phyloP scores from a whole-genome alignment of 2,113 vertebrate species.

The Glaucomys volans region DNA sequence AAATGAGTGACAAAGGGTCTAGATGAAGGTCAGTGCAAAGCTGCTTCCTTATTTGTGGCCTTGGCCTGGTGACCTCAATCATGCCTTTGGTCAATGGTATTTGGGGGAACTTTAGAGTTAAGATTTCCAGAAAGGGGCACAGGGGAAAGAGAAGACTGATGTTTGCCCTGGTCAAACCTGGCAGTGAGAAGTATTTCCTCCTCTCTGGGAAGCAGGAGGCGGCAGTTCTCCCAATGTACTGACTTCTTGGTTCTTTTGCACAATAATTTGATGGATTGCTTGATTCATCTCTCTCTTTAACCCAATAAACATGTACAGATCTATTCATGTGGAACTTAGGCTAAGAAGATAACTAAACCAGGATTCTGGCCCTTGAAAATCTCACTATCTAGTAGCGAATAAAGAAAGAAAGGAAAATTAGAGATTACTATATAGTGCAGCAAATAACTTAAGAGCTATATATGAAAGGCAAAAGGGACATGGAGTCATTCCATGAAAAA shows the following conservation, averaged over 20 bases:
- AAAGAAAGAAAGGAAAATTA: background rate
- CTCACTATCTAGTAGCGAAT: background rate
- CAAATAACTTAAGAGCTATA: too few relatives aligned
- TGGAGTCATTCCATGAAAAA: background rate
- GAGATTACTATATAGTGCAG: background rate
- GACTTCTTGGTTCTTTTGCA: background rate
- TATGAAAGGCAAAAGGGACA: background rate
- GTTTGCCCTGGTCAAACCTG: background rate
- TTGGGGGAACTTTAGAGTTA: background rate
- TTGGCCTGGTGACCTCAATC: background rate
- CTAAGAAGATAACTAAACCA: background rate
- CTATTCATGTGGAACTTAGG: background rate
- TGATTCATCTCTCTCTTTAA: background rate
- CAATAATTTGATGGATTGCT: background rate
- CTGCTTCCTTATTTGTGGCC: background rate
- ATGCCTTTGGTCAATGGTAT: background rate
- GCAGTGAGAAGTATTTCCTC: background rate
- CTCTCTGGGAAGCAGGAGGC: background rate
- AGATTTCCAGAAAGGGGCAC: background rate
- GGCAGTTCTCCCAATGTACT: background rate
- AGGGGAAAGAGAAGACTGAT: background rate
- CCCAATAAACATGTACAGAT: background rate
- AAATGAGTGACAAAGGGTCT: background rate
- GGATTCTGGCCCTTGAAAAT: background rate
- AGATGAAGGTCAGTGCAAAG: background rate